These are phyloP conservation scores for Daktulosphaira vitifoliae DNA, from an alignment of 1,140 invertebrate genomes.

Conservation along the genomic window DNA sequence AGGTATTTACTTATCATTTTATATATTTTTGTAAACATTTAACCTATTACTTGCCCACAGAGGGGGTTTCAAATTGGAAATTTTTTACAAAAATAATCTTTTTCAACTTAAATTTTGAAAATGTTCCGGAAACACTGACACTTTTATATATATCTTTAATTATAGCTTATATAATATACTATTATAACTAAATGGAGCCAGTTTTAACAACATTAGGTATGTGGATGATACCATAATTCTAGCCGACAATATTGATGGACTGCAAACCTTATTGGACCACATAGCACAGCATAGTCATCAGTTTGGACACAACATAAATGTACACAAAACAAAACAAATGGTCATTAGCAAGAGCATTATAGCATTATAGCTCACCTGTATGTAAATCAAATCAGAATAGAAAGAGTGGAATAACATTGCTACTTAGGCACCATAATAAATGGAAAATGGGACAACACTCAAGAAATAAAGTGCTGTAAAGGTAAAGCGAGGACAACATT, in stretches of 20 bases:
- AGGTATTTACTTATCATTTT: too few species aligned
- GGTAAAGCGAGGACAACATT: slow-evolving; percentile 29
- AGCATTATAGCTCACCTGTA: not conserved
- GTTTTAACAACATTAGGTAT: slow-evolving; percentile 28
- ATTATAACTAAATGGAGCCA: slow-evolving; percentile 11
- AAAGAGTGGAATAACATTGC: slow-evolving; percentile 11
- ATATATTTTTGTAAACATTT: too few species aligned
- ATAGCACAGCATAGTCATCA: slow-evolving; percentile 1
- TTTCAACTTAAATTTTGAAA: too few species aligned
- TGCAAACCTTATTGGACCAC: slow-evolving; percentile 8
- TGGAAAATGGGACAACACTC: slow-evolving; percentile 14
- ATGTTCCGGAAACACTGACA: too few species aligned
- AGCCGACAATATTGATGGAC: slow-evolving; percentile 11
- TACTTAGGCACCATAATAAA: slow-evolving; percentile 26
- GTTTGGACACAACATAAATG: slow-evolving; percentile 25
- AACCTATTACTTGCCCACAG: too few species aligned
- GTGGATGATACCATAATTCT: slow-evolving; percentile 27
- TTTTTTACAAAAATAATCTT: too few species aligned
- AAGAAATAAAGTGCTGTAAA: slow-evolving; percentile 22
- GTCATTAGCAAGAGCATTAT: not conserved
- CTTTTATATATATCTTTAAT: too few species aligned
- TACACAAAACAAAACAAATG: slow-evolving; percentile 32
- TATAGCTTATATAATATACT: too few species aligned
- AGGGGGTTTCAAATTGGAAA: too few species aligned
- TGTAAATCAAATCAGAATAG: not conserved